Evolutionary conservation across 1,140 invertebrate genomes (phyloP).

Genomic region (Archegozetes longisetosus): DNA sequence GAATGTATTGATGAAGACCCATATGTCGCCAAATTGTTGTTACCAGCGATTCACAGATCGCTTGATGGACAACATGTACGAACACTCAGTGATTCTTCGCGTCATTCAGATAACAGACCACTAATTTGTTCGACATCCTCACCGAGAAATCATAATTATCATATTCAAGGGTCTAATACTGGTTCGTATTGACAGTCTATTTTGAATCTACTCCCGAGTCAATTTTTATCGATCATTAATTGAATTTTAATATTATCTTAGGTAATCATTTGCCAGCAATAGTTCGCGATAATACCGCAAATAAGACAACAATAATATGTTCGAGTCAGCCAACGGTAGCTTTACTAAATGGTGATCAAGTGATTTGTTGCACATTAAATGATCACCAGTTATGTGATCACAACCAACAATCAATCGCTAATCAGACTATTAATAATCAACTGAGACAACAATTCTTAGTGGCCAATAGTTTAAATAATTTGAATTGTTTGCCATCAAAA

Average conservation of each 20-base stretch:
- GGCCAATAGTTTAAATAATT: background rate
- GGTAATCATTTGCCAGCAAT: constrained; percentile 10
- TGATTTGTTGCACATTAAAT: constrained; percentile 8
- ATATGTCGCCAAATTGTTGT: constrained; percentile 14
- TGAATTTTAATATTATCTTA: background rate
- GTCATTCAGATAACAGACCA: constrained; percentile 1
- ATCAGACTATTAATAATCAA: background rate
- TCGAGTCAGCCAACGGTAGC: constrained; percentile 2
- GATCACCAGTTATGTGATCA: constrained; percentile 13
- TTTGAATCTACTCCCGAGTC: background rate
- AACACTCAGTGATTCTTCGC: background rate
- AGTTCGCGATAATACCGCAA: constrained; percentile 6
- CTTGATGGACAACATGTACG: constrained; percentile 5
- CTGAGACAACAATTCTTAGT: background rate
- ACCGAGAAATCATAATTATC: background rate
- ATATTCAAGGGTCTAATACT: background rate
- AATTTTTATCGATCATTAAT: background rate
- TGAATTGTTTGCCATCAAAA: background rate
- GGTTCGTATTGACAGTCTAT: background rate
- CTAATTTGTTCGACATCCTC: background rate
- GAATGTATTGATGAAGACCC: constrained; percentile 18
- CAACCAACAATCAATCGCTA: background rate
- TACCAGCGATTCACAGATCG: constrained; percentile 11
- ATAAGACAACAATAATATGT: background rate
- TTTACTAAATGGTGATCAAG: constrained; percentile 7